Percentiles rank a stretch among this genome's conserved stretches.
Evolutionary conservation across 2,888 invertebrate genomes (phyloP).

Genomic region (Alviniconcha strummeri): DNA sequence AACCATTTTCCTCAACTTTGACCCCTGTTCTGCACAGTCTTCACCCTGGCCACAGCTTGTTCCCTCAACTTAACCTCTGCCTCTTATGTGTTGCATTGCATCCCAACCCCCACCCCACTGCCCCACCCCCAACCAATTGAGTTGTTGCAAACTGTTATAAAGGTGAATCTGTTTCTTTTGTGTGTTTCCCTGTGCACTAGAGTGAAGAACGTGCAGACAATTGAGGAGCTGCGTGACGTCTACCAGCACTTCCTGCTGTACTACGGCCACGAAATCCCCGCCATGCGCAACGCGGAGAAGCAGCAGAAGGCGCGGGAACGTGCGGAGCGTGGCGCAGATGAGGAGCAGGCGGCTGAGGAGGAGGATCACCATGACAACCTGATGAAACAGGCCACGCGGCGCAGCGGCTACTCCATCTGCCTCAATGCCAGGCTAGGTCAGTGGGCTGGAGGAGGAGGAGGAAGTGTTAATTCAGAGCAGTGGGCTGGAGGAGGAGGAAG

Average conservation of each 20-base stretch:
- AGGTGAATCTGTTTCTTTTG: no score
- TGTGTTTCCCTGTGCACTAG: slow-evolving; percentile 42
- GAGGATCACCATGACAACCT: slow-evolving; percentile 57
- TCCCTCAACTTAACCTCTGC: no score
- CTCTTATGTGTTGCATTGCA: no score
- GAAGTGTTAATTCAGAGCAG: no score
- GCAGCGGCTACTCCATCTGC: slow-evolving; percentile 92
- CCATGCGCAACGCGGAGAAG: slow-evolving; percentile 77
- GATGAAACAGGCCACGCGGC: slow-evolving; percentile 89
- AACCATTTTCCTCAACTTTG: no score
- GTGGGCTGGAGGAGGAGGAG: slow-evolving; percentile 18
- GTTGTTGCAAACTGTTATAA: no score
- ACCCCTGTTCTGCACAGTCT: no score
- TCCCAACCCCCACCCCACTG: no score
- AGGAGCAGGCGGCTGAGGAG: slow-evolving; percentile 56
- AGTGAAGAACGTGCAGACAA: slow-evolving; percentile 70
- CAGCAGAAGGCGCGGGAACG: slow-evolving; percentile 51
- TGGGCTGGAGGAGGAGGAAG: no score
- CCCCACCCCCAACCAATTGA: no score
- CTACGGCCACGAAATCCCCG: slow-evolving; percentile 82
- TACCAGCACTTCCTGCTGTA: slow-evolving; percentile 95
- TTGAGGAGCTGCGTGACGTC: slow-evolving; percentile 94
- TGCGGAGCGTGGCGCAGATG: slow-evolving; percentile 62
- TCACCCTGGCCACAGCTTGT: no score
- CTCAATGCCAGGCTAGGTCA: slow-evolving; percentile 84